Evolutionary conservation across 2,113 vertebrate species (phyloP).

Genomic region (Bufo bufo): DNA sequence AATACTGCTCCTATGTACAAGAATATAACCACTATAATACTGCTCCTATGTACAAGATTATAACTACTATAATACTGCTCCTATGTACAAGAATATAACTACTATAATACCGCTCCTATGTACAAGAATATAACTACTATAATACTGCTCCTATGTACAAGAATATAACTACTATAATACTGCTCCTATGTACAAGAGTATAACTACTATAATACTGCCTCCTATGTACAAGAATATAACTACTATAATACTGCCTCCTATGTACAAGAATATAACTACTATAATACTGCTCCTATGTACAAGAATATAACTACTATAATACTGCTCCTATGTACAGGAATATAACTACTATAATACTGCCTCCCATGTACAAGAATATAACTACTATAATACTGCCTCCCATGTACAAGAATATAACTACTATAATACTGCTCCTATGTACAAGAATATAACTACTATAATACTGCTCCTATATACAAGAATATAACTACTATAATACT

Average conservation of each 20-base stretch:
- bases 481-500: conserved; percentile 6
- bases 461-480: neutral
- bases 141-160: neutral
- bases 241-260: neutral
- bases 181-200: neutral
- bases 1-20: conserved; percentile 1
- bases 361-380: too few relatives aligned
- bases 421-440: neutral
- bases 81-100: conserved; percentile 1
- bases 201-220: conserved; percentile 3
- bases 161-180: conserved; percentile 5
- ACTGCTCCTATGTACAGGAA: neutral
- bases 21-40: conserved; percentile 2
- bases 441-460: neutral
- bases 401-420: too few relatives aligned
- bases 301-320: neutral
- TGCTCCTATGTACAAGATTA: neutral
- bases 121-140: conserved; percentile 5
- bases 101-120: neutral
- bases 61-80: neutral
- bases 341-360: too few relatives aligned
- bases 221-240: neutral
- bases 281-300: neutral
- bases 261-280: neutral
- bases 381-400: too few relatives aligned